Evolutionary conservation across 2,888 invertebrate genomes (phyloP).

Genomic region (Latrodectus elegans): DNA sequence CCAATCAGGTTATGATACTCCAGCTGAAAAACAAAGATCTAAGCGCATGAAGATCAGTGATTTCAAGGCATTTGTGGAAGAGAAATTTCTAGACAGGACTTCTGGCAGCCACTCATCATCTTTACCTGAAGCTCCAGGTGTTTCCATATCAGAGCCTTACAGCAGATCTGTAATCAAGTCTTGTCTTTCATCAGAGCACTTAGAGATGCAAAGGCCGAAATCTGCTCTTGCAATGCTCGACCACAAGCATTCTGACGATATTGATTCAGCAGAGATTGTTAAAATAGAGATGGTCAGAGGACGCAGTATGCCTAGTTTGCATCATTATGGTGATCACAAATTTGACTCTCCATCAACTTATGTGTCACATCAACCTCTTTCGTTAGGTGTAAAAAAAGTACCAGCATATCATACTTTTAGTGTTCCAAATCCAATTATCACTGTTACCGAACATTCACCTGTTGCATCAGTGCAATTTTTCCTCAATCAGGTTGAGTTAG

Average conservation of each 20-base stretch:
- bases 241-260: conserved; percentile 68
- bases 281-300: conserved; percentile 83
- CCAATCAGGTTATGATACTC: conserved; percentile 69
- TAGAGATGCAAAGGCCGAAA: conserved; percentile 71
- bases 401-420: conserved; percentile 75
- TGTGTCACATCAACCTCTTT: conserved; percentile 42
- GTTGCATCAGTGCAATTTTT: conserved; percentile 88
- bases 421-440: conserved; percentile 94
- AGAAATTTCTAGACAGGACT: conserved; percentile 62
- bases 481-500: conserved; percentile 82
- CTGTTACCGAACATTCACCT: conserved; percentile 96
- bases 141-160: conserved; percentile 48
- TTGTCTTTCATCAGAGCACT: conserved; percentile 58
- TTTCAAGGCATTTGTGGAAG: conserved; percentile 69
- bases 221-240: conserved; percentile 72
- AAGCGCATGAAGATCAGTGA: conserved; percentile 68
- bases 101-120: conserved; percentile 49
- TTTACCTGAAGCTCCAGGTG: conserved; percentile 47
- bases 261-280: conserved; percentile 42
- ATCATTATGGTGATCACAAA: conserved; percentile 69
- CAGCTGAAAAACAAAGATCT: conserved; percentile 62
- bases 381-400: conserved; percentile 65
- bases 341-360: conserved; percentile 47
- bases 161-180: conserved; percentile 44
- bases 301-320: conserved; percentile 89